Evolutionary conservation across 2,888 invertebrate species (phyloP), one percentile per base, ranked within the genome.

Genomic region (Abscondita cerata): DNA sequence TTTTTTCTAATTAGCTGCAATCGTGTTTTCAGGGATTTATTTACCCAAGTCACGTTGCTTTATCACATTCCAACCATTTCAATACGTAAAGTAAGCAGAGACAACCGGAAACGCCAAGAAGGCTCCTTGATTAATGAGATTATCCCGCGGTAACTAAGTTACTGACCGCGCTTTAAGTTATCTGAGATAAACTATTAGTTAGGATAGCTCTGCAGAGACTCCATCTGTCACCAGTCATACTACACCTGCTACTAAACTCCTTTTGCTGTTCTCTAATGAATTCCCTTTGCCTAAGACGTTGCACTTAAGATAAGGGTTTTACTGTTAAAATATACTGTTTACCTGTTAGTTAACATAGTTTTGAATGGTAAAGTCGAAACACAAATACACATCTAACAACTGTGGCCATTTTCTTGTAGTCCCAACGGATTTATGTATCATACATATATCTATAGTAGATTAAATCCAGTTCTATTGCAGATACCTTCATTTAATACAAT

Each of bases 221-320:
- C 68, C 70, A 73, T 72, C 72, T 72, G 73, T 72, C 72, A 72
- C 72, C 68, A 68, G 68, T 69, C 69, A 71, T 69, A 68, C 62
- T 67, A 68, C 71, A 71, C 69, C 70, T 70, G 68, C 69, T 62
- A 64, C 69, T 52, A 53, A 58, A 52, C 46, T 59, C 52, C 59
- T 52, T 59, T 52, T 47, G 20, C 59, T 53, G 15, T 18, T 47
- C 59, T 52, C n/a, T n/a, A n/a, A 59, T 53, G 59, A 59, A 59
- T 59, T 59, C 59, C 40, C 25, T 59, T 59, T 59, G 31, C 47
- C 36, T 12, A 48, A 52, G 20, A 34, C 40, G 44, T 13, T 59
- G 52, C 59, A 47, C 52, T 59, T 58, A 48, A 40, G 31, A 56
- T 48, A 44, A 57, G 51, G 50, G 40, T 48, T 19, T n/a, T 11